Evolutionary conservation across 2,888 invertebrate genomes (phyloP), one percentile per base, ranked within the genome.

Genomic region (Drosophila limbata): DNA sequence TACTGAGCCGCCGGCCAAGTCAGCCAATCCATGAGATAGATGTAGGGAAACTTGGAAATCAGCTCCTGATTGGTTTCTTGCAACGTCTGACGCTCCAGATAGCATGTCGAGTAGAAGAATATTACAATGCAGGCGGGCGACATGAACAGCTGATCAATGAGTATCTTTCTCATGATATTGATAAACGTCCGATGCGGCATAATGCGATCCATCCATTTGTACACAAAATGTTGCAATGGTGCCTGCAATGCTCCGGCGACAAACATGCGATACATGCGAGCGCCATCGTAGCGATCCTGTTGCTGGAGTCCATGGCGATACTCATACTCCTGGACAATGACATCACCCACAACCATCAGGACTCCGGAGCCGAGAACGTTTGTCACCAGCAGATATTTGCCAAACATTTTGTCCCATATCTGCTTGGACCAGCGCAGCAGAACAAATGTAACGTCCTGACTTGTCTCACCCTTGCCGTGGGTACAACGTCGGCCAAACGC

Each of bases 1-100:
- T 96, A 96, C 92, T 99, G 98, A 2, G 96, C 94, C 45, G 97
- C 97, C 4, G 98, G 98, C 98, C 98, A 99, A 62, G 97, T 94
- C 65, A 95, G 92, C 94, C 98, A 98, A 91, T 98, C 98, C 81
- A 96, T 95, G 96, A 98, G 93, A 86, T 96, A 97, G 21, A 96
- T 95, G 77, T 94, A 94, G 39, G 94, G 91, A 90, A 97, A 96
- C 92, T 97, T 98, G 1, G 93, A 86, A 79, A 93, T 94, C 44
- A 96, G 93, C 93, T 96, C 97, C 62, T 91, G 83, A 78, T 93
- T 94, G 71, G 94, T 94, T 45, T 94, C 93, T 13, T 90, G 28
- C 0, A 94, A 44, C 11, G 94, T 88, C 88, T 95, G 95, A 0
- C 94, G 93, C 93, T 98, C 98, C 85, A 98, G 91, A 4, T 94